Base-by-base conservation (phyloP, 2,888 invertebrate genomes). In the Micropterix aruncella region DNA sequence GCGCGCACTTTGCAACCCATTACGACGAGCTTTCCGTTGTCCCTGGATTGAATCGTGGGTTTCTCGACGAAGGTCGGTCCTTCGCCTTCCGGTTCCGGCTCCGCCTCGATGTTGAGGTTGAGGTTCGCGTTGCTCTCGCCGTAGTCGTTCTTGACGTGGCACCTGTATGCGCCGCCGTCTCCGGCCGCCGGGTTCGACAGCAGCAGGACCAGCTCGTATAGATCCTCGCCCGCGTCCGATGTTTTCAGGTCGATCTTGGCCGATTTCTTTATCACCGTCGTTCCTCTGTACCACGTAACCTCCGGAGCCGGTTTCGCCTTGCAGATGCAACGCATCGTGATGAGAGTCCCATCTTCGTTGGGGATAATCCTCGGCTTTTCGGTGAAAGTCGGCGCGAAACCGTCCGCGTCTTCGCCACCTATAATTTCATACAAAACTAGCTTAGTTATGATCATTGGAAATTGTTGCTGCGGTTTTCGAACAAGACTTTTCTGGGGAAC, bases 331-430 rank as follows among this genome's bases (percentile, higher is more conserved):
- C 93, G 90, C 90, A 97, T 93, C 50, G 92, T 87, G 57, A 97
- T 94, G 57, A 95, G 79, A 54, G 95, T 94, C 56, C 95, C 96
- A 60, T 86, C 90, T 66, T 93, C 93, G 71, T 95, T 94, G 62
- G 97, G 97, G 74, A 96, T 93, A 70, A 99, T 99, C 70, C 90
- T 84, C 52, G 99, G 99, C 75, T 97, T 97, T 73, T 95, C 95
- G 61, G 94, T 82, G 71, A 99, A 97, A 49, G 93, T 90, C 52
- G 97, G 97, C 55, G 94, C 90, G 71, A 89, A 90, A 62, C 92
- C 93, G 60, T 83, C 85, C 55, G 86, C 88, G 67, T 88, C 88
- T 70, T 88, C 89, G 65, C 89, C 86, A 79, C 89, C 90, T 91
- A 75, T 60, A 70, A 64, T 58, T 47, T 42, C 44, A n/a, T n/a